These are phyloP conservation scores for Saimiri boliviensis DNA, from an alignment of 2,113 vertebrate species.

Conservation along the genomic window DNA sequence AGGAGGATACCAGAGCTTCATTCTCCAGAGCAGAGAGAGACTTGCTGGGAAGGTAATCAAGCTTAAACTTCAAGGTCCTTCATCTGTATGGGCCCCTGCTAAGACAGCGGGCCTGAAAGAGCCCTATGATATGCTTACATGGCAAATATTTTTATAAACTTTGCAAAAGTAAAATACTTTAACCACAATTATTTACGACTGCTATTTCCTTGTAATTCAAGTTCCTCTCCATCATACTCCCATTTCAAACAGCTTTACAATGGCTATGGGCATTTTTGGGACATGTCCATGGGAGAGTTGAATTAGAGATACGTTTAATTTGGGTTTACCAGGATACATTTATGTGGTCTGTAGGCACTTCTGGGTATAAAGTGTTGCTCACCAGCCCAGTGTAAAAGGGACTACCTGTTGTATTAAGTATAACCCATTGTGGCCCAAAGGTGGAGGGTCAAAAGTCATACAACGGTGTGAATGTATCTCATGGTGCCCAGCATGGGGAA, in stretches of 20 bases:
- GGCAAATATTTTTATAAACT: not conserved
- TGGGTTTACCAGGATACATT: not conserved
- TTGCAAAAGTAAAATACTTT: conserved; percentile 26
- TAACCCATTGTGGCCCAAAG: not conserved
- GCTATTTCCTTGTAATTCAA: not conserved
- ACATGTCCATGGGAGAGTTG: not conserved
- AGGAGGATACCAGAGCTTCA: not conserved
- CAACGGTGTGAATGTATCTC: not conserved
- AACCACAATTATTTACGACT: not conserved
- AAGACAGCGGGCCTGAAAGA: not conserved
- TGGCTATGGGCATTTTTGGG: not conserved
- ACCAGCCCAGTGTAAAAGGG: not conserved
- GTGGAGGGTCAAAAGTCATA: not conserved
- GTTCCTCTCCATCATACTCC: not conserved
- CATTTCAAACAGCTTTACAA: not conserved
- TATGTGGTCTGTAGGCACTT: not conserved
- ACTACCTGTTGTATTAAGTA: not conserved
- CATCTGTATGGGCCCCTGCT: not conserved
- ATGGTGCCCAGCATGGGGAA: not conserved
- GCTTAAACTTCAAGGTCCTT: not conserved
- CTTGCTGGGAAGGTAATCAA: not conserved
- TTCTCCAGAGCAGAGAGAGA: not conserved
- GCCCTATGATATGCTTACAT: not conserved
- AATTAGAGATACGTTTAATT: not conserved
- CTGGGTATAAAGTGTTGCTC: not conserved